Evolutionary conservation across 2,113 vertebrate genomes (phyloP).

Genomic region (Oceanodroma tethys): DNA sequence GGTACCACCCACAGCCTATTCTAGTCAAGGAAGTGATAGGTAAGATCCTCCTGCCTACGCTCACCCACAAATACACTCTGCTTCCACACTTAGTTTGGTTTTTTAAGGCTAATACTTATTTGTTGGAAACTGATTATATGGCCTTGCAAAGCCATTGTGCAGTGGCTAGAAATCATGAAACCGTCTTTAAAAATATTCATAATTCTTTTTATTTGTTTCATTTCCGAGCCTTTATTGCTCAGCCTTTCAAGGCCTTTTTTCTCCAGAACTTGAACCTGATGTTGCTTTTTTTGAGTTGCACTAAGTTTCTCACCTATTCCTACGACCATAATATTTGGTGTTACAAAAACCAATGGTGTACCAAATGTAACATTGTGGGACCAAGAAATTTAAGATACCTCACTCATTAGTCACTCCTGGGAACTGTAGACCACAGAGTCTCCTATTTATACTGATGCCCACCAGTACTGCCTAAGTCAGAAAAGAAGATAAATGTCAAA

Average conservation of each 20-base stretch:
- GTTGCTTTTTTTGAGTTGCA: neutral
- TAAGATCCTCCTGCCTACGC: constrained; percentile 57
- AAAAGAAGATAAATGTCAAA: neutral
- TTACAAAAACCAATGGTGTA: neutral
- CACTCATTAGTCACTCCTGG: neutral
- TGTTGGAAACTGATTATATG: neutral
- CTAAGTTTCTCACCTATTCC: neutral
- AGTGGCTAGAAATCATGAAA: neutral
- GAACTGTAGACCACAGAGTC: neutral
- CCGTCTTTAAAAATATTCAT: fast-evolving
- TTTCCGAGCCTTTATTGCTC: neutral
- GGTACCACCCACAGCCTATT: constrained; percentile 85
- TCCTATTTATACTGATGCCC: neutral
- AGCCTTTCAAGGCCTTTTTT: neutral
- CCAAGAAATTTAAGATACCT: neutral
- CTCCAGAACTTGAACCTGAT: neutral
- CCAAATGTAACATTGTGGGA: neutral
- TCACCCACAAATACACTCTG: neutral
- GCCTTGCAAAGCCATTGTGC: neutral
- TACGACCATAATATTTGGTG: neutral
- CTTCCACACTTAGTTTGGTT: neutral
- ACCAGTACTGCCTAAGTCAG: neutral
- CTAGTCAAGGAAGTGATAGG: constrained; percentile 94
- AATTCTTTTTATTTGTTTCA: neutral
- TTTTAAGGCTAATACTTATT: neutral